These are phyloP conservation scores for Conus ventricosus DNA, from an alignment of 1,140 invertebrate species.

Conservation along the genomic window DNA sequence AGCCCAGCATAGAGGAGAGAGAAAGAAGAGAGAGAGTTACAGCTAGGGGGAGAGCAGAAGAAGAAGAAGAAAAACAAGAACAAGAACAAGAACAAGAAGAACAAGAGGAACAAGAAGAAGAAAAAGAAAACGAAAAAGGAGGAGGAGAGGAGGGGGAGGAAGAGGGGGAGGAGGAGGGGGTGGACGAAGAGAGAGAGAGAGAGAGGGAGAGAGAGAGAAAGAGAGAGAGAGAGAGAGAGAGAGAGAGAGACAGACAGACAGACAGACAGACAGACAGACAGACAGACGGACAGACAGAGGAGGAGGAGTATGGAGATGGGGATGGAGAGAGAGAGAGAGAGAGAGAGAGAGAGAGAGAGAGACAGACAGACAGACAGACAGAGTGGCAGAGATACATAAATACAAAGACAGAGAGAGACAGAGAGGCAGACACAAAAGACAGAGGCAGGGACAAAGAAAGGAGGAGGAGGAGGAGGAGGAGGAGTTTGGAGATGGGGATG, in stretches of 20 bases:
- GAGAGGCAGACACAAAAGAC: neutral
- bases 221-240: slow-evolving; percentile 23
- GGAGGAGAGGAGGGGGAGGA: neutral
- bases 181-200: slow-evolving; percentile 13
- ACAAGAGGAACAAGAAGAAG: too few relatives aligned
- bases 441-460: neutral
- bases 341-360: slow-evolving; percentile 36
- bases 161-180: neutral
- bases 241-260: slow-evolving; percentile 33
- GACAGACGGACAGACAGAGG: neutral
- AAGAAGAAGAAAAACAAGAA: neutral
- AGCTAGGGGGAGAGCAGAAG: neutral
- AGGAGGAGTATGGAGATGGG: slow-evolving; percentile 2
- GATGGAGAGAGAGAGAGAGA: slow-evolving; percentile 36
- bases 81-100: neutral
- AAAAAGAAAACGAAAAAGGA: neutral
- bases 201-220: neutral
- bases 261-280: slow-evolving; percentile 19
- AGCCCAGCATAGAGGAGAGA: too few relatives aligned
- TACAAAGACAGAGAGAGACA: slow-evolving; percentile 10
- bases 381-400: too few relatives aligned
- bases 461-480: neutral
- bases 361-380: neutral
- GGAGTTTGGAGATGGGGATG: neutral
- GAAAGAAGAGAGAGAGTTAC: neutral